A percentile compares a stretch with the other conserved stretches of the same genome.
These are phyloP conservation scores for Laticauda laticaudata DNA, from an alignment of 2,113 vertebrate species.

Conservation along the genomic window DNA sequence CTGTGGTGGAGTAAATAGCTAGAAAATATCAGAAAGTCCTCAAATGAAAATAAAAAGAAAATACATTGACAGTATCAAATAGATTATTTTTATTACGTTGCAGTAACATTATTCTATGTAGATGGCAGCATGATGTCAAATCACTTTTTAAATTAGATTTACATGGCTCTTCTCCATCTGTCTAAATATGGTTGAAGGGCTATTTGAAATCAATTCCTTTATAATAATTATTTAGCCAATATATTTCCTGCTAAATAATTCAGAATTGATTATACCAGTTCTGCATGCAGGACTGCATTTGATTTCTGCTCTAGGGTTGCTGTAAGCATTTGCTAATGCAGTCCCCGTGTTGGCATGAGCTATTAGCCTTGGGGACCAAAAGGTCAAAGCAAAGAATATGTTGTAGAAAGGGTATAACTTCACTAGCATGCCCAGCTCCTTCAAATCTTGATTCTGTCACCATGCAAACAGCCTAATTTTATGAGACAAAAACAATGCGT, in stretches of 20 bases:
- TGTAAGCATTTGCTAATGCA: not conserved
- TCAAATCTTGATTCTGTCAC: not conserved
- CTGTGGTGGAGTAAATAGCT: constrained; percentile 35
- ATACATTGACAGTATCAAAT: constrained; percentile 21
- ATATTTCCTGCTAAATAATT: constrained; percentile 43
- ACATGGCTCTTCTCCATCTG: constrained; percentile 31
- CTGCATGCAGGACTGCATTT: not conserved
- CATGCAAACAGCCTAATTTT: not conserved
- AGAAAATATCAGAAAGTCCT: constrained; percentile 22
- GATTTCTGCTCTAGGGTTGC: not conserved
- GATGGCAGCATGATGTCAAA: constrained; percentile 38
- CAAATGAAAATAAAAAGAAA: constrained; percentile 26
- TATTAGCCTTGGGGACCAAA: not conserved
- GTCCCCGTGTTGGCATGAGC: not conserved
- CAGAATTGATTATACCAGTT: not conserved
- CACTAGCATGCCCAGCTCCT: not conserved
- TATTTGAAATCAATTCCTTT: constrained; percentile 25
- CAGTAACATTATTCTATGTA: constrained; percentile 28
- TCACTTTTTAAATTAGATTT: constrained; percentile 38
- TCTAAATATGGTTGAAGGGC: constrained; percentile 27
- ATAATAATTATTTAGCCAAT: constrained; percentile 55
- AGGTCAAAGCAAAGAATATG: not conserved
- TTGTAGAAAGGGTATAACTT: not conserved
- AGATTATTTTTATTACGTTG: constrained; percentile 8
- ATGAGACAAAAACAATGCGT: not conserved